Conservation (phyloP, 30 jellyfish, hydroid and myxozoan genomes). For the Rhopilema esculentum region DNA sequence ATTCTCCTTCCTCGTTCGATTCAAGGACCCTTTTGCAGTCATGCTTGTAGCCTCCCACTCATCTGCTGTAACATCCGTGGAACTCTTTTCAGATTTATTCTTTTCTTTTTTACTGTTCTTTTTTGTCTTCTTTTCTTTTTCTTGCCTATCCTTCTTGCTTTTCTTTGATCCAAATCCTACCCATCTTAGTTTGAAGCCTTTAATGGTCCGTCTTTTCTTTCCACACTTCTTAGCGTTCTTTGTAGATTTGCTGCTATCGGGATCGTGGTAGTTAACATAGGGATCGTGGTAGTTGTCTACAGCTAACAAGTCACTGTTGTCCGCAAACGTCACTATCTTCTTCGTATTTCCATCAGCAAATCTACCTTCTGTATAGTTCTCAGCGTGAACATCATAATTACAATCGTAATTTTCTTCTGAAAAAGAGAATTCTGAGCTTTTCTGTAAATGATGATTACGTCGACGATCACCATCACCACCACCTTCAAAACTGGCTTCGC, state of each 20-base stretch:
- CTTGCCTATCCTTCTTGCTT: background rate
- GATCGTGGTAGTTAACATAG: no score
- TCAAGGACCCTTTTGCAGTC: background rate
- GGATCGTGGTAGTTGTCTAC: no score
- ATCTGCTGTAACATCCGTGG: background rate
- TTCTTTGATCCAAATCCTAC: constrained; percentile 5
- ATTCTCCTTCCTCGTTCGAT: background rate
- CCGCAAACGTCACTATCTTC: background rate
- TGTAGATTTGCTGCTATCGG: no score
- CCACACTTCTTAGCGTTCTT: background rate
- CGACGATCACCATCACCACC: no score
- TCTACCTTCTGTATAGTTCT: background rate
- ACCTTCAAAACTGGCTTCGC: no score
- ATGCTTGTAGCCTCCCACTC: background rate
- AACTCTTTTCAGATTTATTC: background rate
- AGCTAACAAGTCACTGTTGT: background rate
- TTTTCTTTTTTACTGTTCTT: background rate
- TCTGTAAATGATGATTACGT: background rate
- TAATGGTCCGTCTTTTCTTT: background rate
- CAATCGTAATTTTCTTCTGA: background rate
- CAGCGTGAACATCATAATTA: background rate
- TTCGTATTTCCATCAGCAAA: background rate
- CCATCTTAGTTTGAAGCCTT: background rate
- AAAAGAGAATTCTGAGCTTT: background rate
- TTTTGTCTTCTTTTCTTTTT: background rate